phyloP scores from a whole-genome alignment of 2,888 invertebrate species.

The Melikaiella ostensackeni region DNA sequence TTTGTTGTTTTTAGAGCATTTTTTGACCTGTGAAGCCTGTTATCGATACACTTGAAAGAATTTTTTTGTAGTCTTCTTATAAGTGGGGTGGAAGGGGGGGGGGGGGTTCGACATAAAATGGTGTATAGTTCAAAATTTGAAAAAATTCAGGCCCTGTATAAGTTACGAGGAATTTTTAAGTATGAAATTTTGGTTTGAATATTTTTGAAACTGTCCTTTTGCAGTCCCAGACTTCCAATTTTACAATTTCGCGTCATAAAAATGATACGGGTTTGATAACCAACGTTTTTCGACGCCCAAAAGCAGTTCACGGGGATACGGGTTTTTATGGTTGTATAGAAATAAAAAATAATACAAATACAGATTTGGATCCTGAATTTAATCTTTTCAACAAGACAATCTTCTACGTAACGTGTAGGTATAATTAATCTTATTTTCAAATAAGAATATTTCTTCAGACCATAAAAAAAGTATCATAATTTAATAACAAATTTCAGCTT shows the following conservation, averaged over 20 bases:
- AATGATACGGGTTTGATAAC: background rate
- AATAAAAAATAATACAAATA: background rate
- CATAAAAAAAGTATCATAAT: too few species aligned
- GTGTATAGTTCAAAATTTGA: too few species aligned
- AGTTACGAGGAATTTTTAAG: too few species aligned
- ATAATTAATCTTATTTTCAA: background rate
- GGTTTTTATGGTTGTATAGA: background rate
- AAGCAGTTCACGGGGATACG: background rate
- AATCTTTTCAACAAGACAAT: slow-evolving; percentile 1
- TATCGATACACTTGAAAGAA: too few species aligned
- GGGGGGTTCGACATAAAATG: too few species aligned
- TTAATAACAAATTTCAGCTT: background rate
- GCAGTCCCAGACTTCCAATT: background rate
- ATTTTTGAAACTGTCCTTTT: background rate
- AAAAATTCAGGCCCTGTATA: too few species aligned
- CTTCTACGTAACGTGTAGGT: slow-evolving; percentile 5
- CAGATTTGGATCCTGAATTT: slow-evolving; percentile 2
- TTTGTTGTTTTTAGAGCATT: too few species aligned
- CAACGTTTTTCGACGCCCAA: background rate
- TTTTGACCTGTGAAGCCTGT: too few species aligned
- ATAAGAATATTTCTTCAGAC: background rate
- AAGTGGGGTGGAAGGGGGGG: too few species aligned
- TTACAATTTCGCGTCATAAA: background rate
- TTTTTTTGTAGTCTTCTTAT: too few species aligned
- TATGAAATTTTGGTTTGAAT: background rate